phyloP scores from a whole-genome alignment of 2,797 vertebrate species.

The Capromys pilorides region DNA sequence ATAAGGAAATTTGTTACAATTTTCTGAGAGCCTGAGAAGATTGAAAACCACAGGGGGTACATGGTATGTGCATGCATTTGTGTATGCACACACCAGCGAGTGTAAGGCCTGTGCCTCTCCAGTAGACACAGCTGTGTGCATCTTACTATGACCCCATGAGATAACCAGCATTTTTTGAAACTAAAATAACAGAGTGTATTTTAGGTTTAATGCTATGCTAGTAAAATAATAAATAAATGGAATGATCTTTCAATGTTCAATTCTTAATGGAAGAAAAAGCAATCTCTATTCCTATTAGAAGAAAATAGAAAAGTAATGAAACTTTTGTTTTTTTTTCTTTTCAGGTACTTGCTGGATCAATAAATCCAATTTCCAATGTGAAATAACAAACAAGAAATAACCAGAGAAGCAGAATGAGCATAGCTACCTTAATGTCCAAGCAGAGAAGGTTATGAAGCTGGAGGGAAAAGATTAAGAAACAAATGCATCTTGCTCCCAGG shows the following conservation, averaged over 20 bases:
- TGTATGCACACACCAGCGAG: background rate
- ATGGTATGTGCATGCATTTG: background rate
- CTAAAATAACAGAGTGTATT: background rate
- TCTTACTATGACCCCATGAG: background rate
- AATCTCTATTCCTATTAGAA: constrained; percentile 38
- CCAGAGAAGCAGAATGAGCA: background rate
- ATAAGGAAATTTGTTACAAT: background rate
- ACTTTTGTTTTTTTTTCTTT: constrained; percentile 46
- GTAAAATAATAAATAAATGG: background rate
- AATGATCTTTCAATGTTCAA: constrained; percentile 52
- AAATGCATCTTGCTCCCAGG: constrained; percentile 64
- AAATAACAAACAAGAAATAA: constrained; percentile 56
- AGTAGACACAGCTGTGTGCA: background rate
- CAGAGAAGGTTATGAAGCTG: background rate
- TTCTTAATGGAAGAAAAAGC: constrained; percentile 52
- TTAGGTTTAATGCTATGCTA: background rate
- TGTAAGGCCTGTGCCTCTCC: background rate
- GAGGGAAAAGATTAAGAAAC: constrained; percentile 36
- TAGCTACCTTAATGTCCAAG: constrained; percentile 34
- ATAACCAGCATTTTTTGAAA: constrained; percentile 18
- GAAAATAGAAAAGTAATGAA: constrained; percentile 50
- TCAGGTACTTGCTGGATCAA: constrained; percentile 53
- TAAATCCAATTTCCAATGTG: constrained; percentile 66
- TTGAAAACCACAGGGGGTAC: background rate
- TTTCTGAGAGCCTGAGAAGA: background rate